Conservation (phyloP, 2,888 invertebrate species). For the Calameuta filiformis region DNA sequence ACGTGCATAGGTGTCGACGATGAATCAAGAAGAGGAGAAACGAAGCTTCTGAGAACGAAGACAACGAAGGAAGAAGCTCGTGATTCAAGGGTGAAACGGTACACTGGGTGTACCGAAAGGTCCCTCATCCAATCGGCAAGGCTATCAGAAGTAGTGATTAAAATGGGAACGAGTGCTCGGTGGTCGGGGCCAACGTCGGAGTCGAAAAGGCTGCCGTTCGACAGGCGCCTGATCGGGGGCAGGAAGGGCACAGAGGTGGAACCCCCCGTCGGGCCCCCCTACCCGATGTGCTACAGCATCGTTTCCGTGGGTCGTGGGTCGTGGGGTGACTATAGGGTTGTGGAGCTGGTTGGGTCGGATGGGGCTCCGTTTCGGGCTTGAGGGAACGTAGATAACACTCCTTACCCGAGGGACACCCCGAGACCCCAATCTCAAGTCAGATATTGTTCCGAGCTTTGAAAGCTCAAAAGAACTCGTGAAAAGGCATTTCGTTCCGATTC, state of each 20-base stretch:
- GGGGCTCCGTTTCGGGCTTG: constrained; percentile 49
- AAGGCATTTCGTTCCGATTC: constrained; percentile 53
- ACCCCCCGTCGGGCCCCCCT: too few relatives aligned
- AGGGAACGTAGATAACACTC: constrained; percentile 58
- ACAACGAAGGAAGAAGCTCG: background rate
- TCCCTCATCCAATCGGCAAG: constrained; percentile 52
- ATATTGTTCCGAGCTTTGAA: constrained; percentile 61
- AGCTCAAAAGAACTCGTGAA: constrained; percentile 59
- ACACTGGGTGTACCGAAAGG: constrained; percentile 37
- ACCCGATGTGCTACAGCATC: too few relatives aligned
- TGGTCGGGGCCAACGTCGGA: constrained; percentile 24
- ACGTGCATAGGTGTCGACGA: too few relatives aligned
- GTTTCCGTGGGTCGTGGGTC: too few relatives aligned
- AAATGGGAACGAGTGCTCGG: constrained; percentile 49
- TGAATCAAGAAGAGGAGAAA: too few relatives aligned
- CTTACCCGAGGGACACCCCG: constrained; percentile 54
- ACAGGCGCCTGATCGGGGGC: constrained; percentile 8
- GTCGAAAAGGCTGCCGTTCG: too few relatives aligned
- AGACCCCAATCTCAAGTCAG: constrained; percentile 60
- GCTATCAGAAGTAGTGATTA: constrained; percentile 56
- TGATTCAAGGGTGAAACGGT: constrained; percentile 25
- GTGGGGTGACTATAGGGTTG: too few relatives aligned
- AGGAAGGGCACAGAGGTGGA: constrained; percentile 16
- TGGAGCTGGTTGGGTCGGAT: constrained; percentile 13
- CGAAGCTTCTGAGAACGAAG: too few relatives aligned